Percentiles rank a stretch among this genome's conserved stretches.
phyloP scores from a whole-genome alignment of 2,113 vertebrate species.

The Bambusicola thoracicus region DNA sequence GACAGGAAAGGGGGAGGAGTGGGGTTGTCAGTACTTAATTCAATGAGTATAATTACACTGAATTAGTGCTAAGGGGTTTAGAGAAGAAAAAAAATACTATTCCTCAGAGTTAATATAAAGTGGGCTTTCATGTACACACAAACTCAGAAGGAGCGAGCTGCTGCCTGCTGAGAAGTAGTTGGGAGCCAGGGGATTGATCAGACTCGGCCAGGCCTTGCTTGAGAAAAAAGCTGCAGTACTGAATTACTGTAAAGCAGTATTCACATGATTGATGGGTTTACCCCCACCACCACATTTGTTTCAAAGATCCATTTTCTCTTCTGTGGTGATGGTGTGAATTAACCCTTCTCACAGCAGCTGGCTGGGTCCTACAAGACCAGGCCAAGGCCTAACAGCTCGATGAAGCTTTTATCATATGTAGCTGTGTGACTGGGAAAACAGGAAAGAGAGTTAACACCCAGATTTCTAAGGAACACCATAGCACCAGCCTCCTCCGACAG shows the following conservation, averaged over 20 bases:
- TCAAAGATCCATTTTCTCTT: conserved; percentile 62
- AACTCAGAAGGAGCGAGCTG: conserved; percentile 50
- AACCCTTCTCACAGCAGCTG: conserved; percentile 33
- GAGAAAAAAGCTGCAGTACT: conserved; percentile 55
- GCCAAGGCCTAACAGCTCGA: not conserved
- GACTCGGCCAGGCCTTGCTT: conserved; percentile 15
- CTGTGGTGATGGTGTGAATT: conserved; percentile 28
- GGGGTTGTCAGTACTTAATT: conserved; percentile 56
- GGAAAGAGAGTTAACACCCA: not conserved
- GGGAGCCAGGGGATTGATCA: conserved; percentile 59
- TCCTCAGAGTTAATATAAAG: conserved; percentile 67
- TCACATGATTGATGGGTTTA: conserved; percentile 71
- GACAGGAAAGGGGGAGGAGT: conserved; percentile 40
- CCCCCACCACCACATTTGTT: conserved; percentile 54
- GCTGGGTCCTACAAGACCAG: not conserved
- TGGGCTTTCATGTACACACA: conserved; percentile 70
- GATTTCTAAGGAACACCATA: not conserved
- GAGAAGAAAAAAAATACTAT: conserved; percentile 44
- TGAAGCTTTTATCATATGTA: not conserved
- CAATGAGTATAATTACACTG: conserved; percentile 65
- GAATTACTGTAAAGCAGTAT: conserved; percentile 63
- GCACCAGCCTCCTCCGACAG: not conserved
- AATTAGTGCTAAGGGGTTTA: conserved; percentile 63
- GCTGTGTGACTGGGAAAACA: not conserved
- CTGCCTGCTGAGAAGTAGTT: conserved; percentile 64